A percentile compares a stretch with the other conserved stretches of the same genome.
These are phyloP conservation scores for Sphaerophoria taeniata DNA, from an alignment of 2,888 invertebrate genomes.

Conservation along the genomic window DNA sequence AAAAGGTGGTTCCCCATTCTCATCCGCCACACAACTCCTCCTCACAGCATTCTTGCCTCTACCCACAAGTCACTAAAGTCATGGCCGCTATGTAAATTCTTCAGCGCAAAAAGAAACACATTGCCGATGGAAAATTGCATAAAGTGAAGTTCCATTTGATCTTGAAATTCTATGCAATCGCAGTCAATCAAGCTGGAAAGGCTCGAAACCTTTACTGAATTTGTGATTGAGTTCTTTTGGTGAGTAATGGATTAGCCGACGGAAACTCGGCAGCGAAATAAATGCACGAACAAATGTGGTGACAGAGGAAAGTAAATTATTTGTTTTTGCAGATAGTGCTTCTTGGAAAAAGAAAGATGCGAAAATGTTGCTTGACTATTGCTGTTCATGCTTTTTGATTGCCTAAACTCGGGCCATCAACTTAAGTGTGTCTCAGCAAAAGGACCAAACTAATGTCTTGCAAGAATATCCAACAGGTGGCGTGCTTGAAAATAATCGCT, in stretches of 20 bases:
- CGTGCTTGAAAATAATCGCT: background rate
- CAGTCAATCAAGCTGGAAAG: constrained; percentile 67
- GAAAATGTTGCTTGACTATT: background rate
- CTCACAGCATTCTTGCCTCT: background rate
- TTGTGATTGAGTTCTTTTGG: constrained; percentile 60
- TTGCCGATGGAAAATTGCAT: constrained; percentile 53
- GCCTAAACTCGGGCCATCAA: too few species aligned
- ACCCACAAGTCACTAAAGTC: background rate
- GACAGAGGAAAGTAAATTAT: constrained; percentile 9
- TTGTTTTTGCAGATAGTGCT: background rate
- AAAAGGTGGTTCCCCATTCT: constrained; percentile 30
- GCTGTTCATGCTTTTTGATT: too few species aligned
- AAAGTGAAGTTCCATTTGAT: constrained; percentile 57
- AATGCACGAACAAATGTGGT: constrained; percentile 6
- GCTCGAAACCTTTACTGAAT: constrained; percentile 59
- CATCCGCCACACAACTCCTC: constrained; percentile 3
- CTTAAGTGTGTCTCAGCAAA: too few species aligned
- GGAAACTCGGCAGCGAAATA: constrained; percentile 2
- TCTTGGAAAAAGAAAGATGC: background rate
- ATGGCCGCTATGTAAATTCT: constrained; percentile 52
- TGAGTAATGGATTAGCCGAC: constrained; percentile 56
- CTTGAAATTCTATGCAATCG: constrained; percentile 73
- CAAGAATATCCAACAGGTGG: background rate
- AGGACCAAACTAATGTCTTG: too few species aligned
- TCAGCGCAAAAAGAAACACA: constrained; percentile 4